Base-by-base conservation (phyloP, 1,140 invertebrate genomes). In the Steinernema feltiae region DNA sequence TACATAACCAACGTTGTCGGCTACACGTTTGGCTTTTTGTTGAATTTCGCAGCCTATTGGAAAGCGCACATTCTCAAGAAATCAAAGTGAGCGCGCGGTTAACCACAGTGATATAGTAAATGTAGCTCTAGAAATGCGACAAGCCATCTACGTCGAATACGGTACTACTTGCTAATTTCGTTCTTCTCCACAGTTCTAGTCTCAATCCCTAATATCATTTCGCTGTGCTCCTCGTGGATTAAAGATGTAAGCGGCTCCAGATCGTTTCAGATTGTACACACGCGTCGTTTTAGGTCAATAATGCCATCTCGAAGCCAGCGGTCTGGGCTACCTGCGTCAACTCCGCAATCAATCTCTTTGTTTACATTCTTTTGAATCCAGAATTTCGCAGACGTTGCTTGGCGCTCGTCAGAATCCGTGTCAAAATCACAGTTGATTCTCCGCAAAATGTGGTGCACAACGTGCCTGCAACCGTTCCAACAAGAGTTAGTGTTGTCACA, bases 241-340 rank as follows among this genome's bases (percentile, higher is more conserved):
- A 31, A 27, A 18, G 32, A 69, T 17, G 73, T 75, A 12, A 75
- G 72, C 70, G 18, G 18, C 35, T 7, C 35, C 7, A 7, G 7
- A 41, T 41, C 18, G 35, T 41, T 41, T 41, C 7, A 3, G 2
- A 7, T 63, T 63, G 3, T 63, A 63, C 7, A 15, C 24, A 63
- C 24, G 24, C 24, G 53, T n/a, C 53, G 2, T 32, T 73, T 7
- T 35, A 73, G 72, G 72, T 73, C 1, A 70, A 75, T n/a, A 71
- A 75, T 71, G 72, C 69, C 72, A 76, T 75, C 29, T 75, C 70
- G 3, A 75, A 75, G 32, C 73, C 73, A 30, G 73, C 73, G 7
- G 73, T 75, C 18, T 75, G 53, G 71, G 73, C 73, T 17, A 75
- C 73, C 2, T 75, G 73, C 30, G 71, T 75, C 27, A 75, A 75